Evolutionary conservation across 2,797 vertebrate genomes (phyloP).

Genomic region (Ficedula albicollis): DNA sequence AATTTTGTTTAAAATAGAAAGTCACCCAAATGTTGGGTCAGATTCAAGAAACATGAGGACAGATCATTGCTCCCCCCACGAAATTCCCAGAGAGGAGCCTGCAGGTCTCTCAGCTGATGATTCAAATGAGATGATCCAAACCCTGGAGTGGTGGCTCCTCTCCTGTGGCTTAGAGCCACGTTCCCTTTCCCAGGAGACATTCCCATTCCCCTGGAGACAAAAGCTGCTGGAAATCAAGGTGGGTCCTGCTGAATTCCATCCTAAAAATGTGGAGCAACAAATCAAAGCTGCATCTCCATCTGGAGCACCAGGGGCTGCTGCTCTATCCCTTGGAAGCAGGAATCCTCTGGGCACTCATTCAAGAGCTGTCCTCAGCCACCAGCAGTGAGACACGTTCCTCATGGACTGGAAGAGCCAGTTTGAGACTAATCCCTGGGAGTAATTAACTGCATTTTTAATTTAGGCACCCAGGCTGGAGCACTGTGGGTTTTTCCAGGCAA

Average conservation of each 20-base stretch:
- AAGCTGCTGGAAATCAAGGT: neutral
- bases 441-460: neutral
- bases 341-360: neutral
- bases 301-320: neutral
- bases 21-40: neutral
- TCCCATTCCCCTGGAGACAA: neutral
- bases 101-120: neutral
- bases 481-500: neutral
- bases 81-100: neutral
- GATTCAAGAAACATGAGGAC: neutral
- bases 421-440: neutral
- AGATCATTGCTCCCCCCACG: neutral
- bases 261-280: neutral
- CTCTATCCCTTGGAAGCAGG: neutral
- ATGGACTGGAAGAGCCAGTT: neutral
- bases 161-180: neutral
- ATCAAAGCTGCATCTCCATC: neutral
- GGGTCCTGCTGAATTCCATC: neutral
- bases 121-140: neutral
- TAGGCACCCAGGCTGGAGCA: neutral
- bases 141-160: accelerated
- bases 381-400: neutral
- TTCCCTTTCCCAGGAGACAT: neutral
- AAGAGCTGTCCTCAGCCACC: neutral
- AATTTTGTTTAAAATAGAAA: neutral